phyloP scores from a whole-genome alignment of 2,113 vertebrate species.

The Cyrtonyx montezumae region DNA sequence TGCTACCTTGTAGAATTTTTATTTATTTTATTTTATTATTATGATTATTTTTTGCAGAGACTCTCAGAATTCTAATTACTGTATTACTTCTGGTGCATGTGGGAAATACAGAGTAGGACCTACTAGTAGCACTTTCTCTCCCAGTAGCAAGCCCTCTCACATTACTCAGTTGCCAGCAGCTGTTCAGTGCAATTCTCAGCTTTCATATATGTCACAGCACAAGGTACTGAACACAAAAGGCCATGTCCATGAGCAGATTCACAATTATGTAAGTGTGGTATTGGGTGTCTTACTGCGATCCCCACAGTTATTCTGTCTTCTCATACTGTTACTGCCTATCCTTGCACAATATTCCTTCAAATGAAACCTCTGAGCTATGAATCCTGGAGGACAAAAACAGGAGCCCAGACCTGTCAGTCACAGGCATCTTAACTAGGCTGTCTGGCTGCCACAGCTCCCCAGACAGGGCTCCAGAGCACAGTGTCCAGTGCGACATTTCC shows the following conservation, averaged over 20 bases:
- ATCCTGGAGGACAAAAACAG: not conserved
- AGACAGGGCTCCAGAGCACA: not conserved
- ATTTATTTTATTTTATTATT: too few relatives aligned
- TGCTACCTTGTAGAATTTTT: not conserved
- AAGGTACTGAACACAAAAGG: not conserved
- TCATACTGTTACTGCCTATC: not conserved
- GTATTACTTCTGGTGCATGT: not conserved
- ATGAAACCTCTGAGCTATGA: not conserved
- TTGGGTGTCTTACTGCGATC: not conserved
- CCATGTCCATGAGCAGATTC: not conserved
- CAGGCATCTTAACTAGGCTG: not conserved
- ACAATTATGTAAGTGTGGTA: not conserved
- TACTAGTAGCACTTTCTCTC: not conserved
- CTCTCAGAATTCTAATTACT: not conserved
- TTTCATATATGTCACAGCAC: not conserved
- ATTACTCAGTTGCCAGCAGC: not conserved
- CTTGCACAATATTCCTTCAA: not conserved
- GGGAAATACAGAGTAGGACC: not conserved
- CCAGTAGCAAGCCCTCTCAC: not conserved
- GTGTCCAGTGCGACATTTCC: not conserved
- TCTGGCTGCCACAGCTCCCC: not conserved
- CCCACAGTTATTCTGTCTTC: not conserved
- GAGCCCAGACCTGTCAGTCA: not conserved
- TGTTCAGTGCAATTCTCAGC: not conserved
- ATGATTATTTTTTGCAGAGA: not conserved